A percentile compares a stretch with the other conserved stretches of the same genome.
These are phyloP conservation scores for Apamea monoglypha DNA, from an alignment of 2,888 invertebrate species.

Conservation along the genomic window DNA sequence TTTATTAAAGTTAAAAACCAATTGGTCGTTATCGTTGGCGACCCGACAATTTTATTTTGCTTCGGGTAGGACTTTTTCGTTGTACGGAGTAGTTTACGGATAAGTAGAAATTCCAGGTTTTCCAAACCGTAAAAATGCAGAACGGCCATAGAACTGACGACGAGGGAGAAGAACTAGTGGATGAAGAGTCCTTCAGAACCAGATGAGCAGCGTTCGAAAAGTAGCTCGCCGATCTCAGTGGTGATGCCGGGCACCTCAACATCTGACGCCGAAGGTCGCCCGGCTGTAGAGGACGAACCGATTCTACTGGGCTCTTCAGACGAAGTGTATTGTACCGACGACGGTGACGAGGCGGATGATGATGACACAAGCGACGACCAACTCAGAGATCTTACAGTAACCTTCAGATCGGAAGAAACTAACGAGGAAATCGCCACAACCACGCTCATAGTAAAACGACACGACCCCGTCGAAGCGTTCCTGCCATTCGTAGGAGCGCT, in stretches of 20 bases:
- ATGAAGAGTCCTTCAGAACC: not conserved
- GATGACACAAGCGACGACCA: slow-evolving; percentile 8
- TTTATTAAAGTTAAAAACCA: not conserved
- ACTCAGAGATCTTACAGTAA: slow-evolving; percentile 14
- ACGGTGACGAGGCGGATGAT: slow-evolving; percentile 19
- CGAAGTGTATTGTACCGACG: not conserved
- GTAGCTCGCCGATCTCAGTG: not conserved
- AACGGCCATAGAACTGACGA: slow-evolving; percentile 6
- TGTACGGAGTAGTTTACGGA: not conserved
- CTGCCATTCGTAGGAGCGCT: slow-evolving; percentile 34
- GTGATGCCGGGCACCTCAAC: slow-evolving; percentile 29
- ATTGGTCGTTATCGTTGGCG: not conserved
- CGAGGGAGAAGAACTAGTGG: not conserved
- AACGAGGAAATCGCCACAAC: slow-evolving; percentile 18
- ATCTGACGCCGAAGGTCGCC: not conserved
- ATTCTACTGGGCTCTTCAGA: slow-evolving; percentile 30
- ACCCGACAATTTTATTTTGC: not conserved
- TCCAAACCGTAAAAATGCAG: slow-evolving; percentile 10
- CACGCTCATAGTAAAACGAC: slow-evolving; percentile 12
- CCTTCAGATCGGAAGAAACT: slow-evolving; percentile 12
- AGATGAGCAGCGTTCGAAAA: not conserved
- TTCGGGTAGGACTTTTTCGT: not conserved
- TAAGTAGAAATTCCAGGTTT: slow-evolving; percentile 6
- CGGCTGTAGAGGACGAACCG: not conserved
- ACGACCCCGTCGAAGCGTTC: slow-evolving; percentile 35